Base-by-base conservation (phyloP, 2,113 vertebrate species). In the Amphiprion ocellaris region DNA sequence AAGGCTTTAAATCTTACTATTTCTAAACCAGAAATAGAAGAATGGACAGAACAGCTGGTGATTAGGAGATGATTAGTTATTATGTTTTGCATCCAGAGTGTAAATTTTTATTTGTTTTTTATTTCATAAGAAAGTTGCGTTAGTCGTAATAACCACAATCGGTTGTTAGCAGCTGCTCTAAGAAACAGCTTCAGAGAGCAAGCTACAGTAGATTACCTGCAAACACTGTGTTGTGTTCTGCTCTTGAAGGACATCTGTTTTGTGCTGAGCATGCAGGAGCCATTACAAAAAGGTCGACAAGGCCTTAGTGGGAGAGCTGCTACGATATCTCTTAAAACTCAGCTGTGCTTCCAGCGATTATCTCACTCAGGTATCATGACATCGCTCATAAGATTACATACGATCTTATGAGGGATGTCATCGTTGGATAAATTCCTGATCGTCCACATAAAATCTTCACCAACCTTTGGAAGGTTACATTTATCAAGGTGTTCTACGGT, bases 191-290 rank as follows among this genome's bases (percentile, higher is more conserved):
- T 19, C 62, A 64, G 23, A 66, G 26, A 47, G 30, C 16, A n/a
- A 52, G 39, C 37, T 16, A 0, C 63, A 24, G 12, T 21, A 19
- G 21, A 33, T 52, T 24, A 59, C 54, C 79, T 77, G 21, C 50
- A 64, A 76, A 74, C 64, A 61, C 55, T 19, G 33, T 64, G 56
- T 10, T 81, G 60, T 52, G 30, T 39, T 70, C 53, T 64, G 41
- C n/a, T 72, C 68, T 53, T 79, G 64, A 77, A 86, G 79, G 72
- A 69, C 78, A 71, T 83, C 50, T 56, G 60, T 70, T 83, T 90
- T 82, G 33, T 64, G 90, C 91, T 90, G 88, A 90, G 75, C 39
- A 39, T 55, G 69, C 74, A 84, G 52, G 53, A 82, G 61, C 64
- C 83, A 81, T 80, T 82, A 77, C 33, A 16, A 15, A 78, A 87